Evolutionary conservation across 2,113 vertebrate genomes (phyloP).

Genomic region (Hippocampus mohnikei): DNA sequence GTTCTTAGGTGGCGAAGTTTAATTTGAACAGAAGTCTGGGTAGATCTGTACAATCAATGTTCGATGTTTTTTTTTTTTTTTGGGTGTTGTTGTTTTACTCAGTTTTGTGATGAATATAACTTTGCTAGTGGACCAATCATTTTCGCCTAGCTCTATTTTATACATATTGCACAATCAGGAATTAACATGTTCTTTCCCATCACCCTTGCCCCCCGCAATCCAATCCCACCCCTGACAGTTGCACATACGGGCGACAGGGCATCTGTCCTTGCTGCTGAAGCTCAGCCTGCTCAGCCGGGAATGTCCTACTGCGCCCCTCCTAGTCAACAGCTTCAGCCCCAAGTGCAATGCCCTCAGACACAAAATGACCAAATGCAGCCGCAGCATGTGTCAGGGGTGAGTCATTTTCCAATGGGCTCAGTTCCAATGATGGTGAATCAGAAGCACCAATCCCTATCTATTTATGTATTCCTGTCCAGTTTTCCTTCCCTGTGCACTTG

Average conservation of each 20-base stretch:
- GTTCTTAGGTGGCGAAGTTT: not conserved
- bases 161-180: not conserved
- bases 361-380: constrained; percentile 56
- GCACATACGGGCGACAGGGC: constrained; percentile 43
- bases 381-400: constrained; percentile 54
- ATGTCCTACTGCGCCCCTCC: constrained; percentile 48
- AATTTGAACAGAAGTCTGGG: too few species aligned
- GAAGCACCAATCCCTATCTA: constrained; percentile 4
- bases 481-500: not conserved
- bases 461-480: not conserved
- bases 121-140: not conserved
- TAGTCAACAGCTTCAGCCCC: constrained; percentile 56
- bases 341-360: constrained; percentile 41
- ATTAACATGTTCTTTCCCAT: not conserved
- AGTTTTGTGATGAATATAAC: not conserved
- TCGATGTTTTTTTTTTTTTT: too few species aligned
- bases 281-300: constrained; percentile 45
- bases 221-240: constrained; percentile 17
- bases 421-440: not conserved
- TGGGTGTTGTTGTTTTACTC: not conserved
- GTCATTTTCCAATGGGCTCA: constrained; percentile 15
- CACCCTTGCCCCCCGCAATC: not conserved
- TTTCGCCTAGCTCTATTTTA: too few species aligned
- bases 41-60: too few species aligned
- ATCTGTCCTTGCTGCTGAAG: constrained; percentile 47